Base-by-base conservation (phyloP, 2,888 invertebrate species). In the Osmoderma eremita region DNA sequence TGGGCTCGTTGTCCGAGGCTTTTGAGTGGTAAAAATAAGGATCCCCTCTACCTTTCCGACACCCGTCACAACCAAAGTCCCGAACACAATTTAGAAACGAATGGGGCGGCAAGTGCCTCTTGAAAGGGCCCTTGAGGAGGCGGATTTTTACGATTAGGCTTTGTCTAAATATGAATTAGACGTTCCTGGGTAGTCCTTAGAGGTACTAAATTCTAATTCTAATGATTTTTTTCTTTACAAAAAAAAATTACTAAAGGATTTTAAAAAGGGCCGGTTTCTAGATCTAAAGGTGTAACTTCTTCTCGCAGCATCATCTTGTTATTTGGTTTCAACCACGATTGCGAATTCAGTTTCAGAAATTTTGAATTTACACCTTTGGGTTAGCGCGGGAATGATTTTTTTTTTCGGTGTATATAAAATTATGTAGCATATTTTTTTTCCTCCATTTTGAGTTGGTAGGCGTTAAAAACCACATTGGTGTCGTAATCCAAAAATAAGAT, bases 1-100 rank as follows among this genome's bases (percentile, higher is more conserved):
- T 83, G 85, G 20, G 88, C 87, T 0, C 84, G 87, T 56, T 90
- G 90, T 78, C 90, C 90, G 0, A 83, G 88, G 64, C 86, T 88
- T 48, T 81, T 86, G 68, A 88, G 87, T 74, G 84, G 86, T 13
- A 88, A 88, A 79, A 86, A 85, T 73, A 80, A 83, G 63, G 85
- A 85, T 73, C 73, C 85, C 65, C 79, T 83, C 17, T 82, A 82
- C 30, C 81, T 85, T n/a, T 74, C 80, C 62, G 80, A 81, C 64
- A 74, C 71, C 69, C 69, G 72, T 63, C 74, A 75, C 67, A 73
- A 73, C 53, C 73, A 72, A 49, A 69, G 71, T 70, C 71, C 75
- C 72, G 74, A 77, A 56, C 75, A 74, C 64, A 69, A 74, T 65
- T 69, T 74, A 70, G 74, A 79, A 73, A 77, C 77, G 73, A 75